A percentile compares a stretch with the other conserved stretches of the same genome.
These are phyloP conservation scores for Synanthedon andrenaeformis DNA, from an alignment of 2,888 invertebrate species.

Conservation along the genomic window DNA sequence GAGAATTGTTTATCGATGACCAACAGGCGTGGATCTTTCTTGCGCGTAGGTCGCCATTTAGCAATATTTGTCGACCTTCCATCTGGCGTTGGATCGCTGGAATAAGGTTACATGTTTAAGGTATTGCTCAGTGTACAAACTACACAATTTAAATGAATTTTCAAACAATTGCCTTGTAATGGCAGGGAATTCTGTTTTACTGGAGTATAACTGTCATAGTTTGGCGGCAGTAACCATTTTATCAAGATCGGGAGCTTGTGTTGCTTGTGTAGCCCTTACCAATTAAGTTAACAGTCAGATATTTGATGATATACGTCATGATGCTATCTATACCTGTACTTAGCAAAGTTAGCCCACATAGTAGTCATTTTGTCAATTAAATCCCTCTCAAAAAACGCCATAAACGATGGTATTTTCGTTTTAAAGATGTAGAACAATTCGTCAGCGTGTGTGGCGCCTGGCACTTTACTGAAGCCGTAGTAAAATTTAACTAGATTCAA, in stretches of 20 bases:
- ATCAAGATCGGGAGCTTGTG: too few species aligned
- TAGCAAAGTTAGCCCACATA: slow-evolving; percentile 59
- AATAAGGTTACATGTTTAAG: slow-evolving; percentile 13
- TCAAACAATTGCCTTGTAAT: too few species aligned
- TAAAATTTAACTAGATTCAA: slow-evolving; percentile 42
- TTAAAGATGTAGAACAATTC: slow-evolving; percentile 60
- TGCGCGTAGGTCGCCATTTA: slow-evolving; percentile 33
- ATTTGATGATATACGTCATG: not conserved
- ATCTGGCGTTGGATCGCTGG: slow-evolving; percentile 41
- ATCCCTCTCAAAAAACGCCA: slow-evolving; percentile 25
- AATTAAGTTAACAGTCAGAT: too few species aligned
- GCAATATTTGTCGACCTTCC: slow-evolving; percentile 15
- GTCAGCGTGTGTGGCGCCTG: slow-evolving; percentile 56
- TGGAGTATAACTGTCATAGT: too few species aligned
- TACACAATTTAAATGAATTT: too few species aligned
- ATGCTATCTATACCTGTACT: slow-evolving; percentile 30
- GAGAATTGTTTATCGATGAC: slow-evolving; percentile 36
- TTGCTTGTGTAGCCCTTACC: too few species aligned
- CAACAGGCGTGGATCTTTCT: slow-evolving; percentile 21
- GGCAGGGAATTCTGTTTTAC: too few species aligned
- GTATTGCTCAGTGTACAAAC: not conserved
- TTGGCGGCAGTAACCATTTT: too few species aligned
- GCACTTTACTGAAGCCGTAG: slow-evolving; percentile 28
- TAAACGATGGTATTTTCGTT: slow-evolving; percentile 20
- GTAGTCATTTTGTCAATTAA: slow-evolving; percentile 37